A percentile compares a stretch with the other conserved stretches of the same genome.
Conservation (phyloP, 1,140 invertebrate species). For the Probaryconus sp. region DNA sequence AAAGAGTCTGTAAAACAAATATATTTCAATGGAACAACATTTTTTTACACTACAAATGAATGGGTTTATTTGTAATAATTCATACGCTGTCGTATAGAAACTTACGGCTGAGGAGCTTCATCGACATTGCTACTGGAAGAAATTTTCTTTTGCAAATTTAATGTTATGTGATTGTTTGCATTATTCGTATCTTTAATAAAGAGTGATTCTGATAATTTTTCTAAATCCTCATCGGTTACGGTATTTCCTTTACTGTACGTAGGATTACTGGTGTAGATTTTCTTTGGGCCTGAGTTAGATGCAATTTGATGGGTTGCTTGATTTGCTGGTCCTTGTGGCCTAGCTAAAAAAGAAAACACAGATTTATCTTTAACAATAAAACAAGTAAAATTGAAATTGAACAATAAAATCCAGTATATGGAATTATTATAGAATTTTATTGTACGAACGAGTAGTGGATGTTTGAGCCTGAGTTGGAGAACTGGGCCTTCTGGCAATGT, state of each 20-base stretch:
- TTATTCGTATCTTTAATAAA: constrained; percentile 85
- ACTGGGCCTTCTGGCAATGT: constrained; percentile 59
- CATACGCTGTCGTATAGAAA: not conserved
- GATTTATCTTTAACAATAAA: too few species aligned
- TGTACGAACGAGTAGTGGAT: constrained; percentile 33
- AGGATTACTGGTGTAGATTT: constrained; percentile 68
- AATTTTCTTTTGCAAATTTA: constrained; percentile 86
- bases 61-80: not conserved
- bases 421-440: too few species aligned
- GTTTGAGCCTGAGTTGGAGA: constrained; percentile 61
- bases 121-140: constrained; percentile 82
- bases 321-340: not conserved
- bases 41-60: too few species aligned
- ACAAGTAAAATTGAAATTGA: too few species aligned
- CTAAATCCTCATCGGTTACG: constrained; percentile 81
- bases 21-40: not conserved
- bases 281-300: constrained; percentile 25
- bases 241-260: constrained; percentile 73
- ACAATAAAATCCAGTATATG: too few species aligned
- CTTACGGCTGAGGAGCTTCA: constrained; percentile 86
- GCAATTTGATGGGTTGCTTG: constrained; percentile 10
- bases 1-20: constrained; percentile 25
- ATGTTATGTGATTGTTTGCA: constrained; percentile 81
- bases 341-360: too few species aligned
- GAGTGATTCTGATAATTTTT: constrained; percentile 84